A percentile compares a stretch with the other conserved stretches of the same genome.
phyloP scores from a whole-genome alignment of 2,113 vertebrate genomes.

The Vulpes vulpes region DNA sequence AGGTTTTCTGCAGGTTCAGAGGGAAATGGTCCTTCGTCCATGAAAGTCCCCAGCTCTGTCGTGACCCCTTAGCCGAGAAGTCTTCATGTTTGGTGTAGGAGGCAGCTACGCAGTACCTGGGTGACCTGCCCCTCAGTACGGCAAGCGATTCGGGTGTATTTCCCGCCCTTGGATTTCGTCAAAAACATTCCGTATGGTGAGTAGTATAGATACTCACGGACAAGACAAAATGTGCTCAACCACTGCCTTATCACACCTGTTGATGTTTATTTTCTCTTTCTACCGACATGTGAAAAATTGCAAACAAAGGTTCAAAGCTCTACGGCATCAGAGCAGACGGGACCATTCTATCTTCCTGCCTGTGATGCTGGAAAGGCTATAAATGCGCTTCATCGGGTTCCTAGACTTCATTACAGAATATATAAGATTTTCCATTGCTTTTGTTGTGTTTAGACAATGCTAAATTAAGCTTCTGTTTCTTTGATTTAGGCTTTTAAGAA shows the following conservation, averaged over 20 bases:
- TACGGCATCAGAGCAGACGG: background rate
- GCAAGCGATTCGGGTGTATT: background rate
- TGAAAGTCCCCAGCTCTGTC: background rate
- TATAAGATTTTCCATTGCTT: background rate
- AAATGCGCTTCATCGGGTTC: background rate
- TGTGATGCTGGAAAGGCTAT: background rate
- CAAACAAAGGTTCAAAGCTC: background rate
- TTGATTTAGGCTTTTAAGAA: background rate
- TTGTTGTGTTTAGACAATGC: background rate
- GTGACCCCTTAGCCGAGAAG: background rate
- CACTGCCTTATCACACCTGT: background rate
- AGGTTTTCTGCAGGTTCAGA: slow-evolving; percentile 45
- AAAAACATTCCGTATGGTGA: background rate
- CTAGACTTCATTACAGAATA: background rate
- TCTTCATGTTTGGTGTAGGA: background rate
- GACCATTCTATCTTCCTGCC: background rate
- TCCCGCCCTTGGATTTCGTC: background rate
- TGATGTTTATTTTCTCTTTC: background rate
- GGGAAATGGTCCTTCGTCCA: background rate
- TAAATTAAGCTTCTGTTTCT: background rate
- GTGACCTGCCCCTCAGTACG: rapidly evolving
- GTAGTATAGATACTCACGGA: background rate
- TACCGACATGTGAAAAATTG: background rate
- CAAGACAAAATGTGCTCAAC: background rate
- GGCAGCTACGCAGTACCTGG: rapidly evolving